Percentiles rank a stretch among this genome's conserved stretches.
Conservation (phyloP, 1,140 invertebrate species). For the Macrotrachela quadricornifera region DNA sequence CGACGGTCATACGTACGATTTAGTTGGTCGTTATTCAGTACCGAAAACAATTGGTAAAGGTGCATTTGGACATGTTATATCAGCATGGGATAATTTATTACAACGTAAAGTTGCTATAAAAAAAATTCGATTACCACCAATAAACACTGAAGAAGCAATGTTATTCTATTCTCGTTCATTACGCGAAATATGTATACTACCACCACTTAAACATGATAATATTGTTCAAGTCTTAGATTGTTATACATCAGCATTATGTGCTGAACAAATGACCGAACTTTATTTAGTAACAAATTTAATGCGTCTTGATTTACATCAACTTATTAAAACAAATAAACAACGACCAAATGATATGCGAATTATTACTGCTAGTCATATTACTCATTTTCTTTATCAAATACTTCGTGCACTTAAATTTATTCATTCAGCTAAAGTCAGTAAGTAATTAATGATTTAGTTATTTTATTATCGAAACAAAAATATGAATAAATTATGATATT, state of each 20-base stretch:
- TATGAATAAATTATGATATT: slow-evolving; percentile 10
- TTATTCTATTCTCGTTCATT: slow-evolving; percentile 45
- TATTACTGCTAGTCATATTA: slow-evolving; percentile 91
- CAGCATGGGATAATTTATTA: slow-evolving; percentile 59
- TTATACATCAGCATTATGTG: slow-evolving; percentile 49
- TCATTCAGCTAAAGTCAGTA: too few species aligned
- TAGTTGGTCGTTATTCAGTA: too few species aligned
- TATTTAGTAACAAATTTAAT: slow-evolving; percentile 91
- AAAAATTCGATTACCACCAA: slow-evolving; percentile 88
- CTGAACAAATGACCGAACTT: slow-evolving; percentile 64
- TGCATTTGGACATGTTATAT: slow-evolving; percentile 10
- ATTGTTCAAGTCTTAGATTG: slow-evolving; percentile 81
- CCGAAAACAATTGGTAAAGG: too few species aligned
- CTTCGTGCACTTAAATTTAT: too few species aligned
- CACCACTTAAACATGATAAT: slow-evolving; percentile 98
- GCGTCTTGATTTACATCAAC: slow-evolving; percentile 96
- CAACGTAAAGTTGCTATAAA: slow-evolving; percentile 92
- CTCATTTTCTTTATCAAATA: slow-evolving; percentile 34
- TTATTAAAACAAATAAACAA: slow-evolving; percentile 75
- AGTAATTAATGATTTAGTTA: slow-evolving; percentile 92
- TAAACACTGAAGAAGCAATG: slow-evolving; percentile 98
- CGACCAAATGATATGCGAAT: slow-evolving; percentile 53
- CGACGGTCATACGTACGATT: too few species aligned
- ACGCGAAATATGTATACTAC: slow-evolving; percentile 95
- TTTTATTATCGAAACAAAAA: slow-evolving; percentile 76